Evolutionary conservation across 2,888 invertebrate species (phyloP), one percentile per base, ranked within the genome.

Genomic region (Rugalucina vietnamica): DNA sequence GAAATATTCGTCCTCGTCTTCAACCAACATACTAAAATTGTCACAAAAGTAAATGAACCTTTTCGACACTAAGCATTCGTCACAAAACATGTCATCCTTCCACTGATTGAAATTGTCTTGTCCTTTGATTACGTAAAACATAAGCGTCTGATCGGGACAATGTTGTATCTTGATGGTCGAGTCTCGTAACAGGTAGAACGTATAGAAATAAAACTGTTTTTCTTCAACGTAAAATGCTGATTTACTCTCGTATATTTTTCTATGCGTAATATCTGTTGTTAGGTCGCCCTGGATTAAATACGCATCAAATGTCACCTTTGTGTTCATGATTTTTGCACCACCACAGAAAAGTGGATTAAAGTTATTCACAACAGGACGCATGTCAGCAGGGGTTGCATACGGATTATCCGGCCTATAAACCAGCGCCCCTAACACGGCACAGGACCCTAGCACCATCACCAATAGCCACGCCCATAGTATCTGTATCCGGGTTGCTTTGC

Each of bases 341-440:
- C 80, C 87, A 71, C 87, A 87, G 72, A 87, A 87, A 32, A 87
- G 57, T 49, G 82, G 84, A 54, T 85, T 69, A 10, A 87, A 70
- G 43, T 85, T 77, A 12, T 84, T 70, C 18, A 49, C 71, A 1
- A 87, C 78, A 21, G 87, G 73, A 12, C 80, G 75, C 85, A 84
- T 84, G 76, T 87, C 87, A 0, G 84, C 71, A 34, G 82, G 82
- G 14, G 82, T 50, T 3, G 87, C 84, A 49, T 71, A 70, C 1
- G 75, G 82, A 12, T 39, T 39, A 39, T 65, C 65, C 18, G 87
- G 84, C 1, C 73, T 27, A 36, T 81, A 87, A 2, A 87, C 72
- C n/a, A 72, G 57, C 36, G 79, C 75, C 10, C 78, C 80, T n/a
- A 87, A 43, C 24, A 85, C 24, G 27, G 78, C 73, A 70, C 80